Percentiles rank a stretch among this genome's conserved stretches.
phyloP scores from a whole-genome alignment of 2,113 vertebrate species.

The Meriones unguiculatus region DNA sequence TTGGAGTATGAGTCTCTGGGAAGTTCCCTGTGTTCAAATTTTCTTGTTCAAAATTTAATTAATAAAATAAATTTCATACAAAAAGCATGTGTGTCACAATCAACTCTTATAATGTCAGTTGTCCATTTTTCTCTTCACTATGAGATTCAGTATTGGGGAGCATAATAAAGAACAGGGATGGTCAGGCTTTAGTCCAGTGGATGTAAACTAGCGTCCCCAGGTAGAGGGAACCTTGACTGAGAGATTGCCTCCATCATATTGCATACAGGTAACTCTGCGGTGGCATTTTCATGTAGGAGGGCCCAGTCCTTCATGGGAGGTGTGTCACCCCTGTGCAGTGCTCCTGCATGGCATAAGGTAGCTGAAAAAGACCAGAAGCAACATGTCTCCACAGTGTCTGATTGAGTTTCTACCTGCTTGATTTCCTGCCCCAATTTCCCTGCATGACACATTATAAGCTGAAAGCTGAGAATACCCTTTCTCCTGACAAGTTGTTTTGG shows the following conservation, averaged over 20 bases:
- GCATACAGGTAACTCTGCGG: background rate
- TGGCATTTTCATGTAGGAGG: background rate
- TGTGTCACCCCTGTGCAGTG: background rate
- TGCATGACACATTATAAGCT: background rate
- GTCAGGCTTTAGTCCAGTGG: background rate
- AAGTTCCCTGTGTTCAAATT: no score
- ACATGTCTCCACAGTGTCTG: background rate
- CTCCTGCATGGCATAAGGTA: background rate
- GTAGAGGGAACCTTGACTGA: background rate
- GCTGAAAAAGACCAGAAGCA: background rate
- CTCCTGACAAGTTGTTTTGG: background rate
- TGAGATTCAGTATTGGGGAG: background rate
- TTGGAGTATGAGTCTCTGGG: no score
- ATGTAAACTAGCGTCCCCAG: no score
- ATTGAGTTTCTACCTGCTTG: background rate
- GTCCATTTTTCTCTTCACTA: background rate
- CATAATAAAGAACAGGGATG: background rate
- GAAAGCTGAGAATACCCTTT: background rate
- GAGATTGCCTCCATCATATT: background rate
- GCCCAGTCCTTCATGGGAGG: background rate
- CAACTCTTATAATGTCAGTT: background rate
- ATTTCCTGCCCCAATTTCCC: background rate
- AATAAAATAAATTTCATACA: background rate
- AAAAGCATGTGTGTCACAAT: background rate
- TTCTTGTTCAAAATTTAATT: background rate